phyloP scores from a whole-genome alignment of 2,113 vertebrate genomes.

The Paradoxurus hermaphroditus region DNA sequence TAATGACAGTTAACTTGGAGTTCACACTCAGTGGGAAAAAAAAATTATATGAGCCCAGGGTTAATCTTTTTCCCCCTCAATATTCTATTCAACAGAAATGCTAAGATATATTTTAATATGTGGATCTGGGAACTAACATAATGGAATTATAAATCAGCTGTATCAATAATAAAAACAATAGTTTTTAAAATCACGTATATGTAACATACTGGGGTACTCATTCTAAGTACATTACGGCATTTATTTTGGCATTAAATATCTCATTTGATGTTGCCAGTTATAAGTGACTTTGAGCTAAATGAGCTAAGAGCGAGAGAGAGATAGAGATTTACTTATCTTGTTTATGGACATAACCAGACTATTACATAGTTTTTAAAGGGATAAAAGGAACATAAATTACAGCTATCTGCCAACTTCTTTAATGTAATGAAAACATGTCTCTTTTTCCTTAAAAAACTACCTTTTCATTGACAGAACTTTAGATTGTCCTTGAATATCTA shows the following conservation, averaged over 20 bases:
- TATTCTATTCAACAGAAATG: background rate
- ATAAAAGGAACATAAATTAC: background rate
- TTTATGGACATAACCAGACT: background rate
- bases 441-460: background rate
- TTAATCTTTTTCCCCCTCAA: background rate
- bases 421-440: background rate
- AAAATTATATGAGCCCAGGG: background rate
- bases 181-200: background rate
- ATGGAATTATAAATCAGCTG: background rate
- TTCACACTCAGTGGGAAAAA: background rate
- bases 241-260: constrained; percentile 34
- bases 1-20: background rate
- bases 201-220: background rate
- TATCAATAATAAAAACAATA: background rate
- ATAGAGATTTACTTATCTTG: background rate
- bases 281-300: background rate
- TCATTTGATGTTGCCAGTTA: background rate
- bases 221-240: background rate
- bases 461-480: constrained; percentile 25
- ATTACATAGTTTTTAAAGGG: background rate
- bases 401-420: background rate
- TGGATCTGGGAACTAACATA: background rate
- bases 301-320: background rate
- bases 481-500: background rate
- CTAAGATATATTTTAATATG: background rate